A percentile compares a stretch with the other conserved stretches of the same genome.
Evolutionary conservation across 2,888 invertebrate species (phyloP).

Genomic region (Hirudinaria manillensis): DNA sequence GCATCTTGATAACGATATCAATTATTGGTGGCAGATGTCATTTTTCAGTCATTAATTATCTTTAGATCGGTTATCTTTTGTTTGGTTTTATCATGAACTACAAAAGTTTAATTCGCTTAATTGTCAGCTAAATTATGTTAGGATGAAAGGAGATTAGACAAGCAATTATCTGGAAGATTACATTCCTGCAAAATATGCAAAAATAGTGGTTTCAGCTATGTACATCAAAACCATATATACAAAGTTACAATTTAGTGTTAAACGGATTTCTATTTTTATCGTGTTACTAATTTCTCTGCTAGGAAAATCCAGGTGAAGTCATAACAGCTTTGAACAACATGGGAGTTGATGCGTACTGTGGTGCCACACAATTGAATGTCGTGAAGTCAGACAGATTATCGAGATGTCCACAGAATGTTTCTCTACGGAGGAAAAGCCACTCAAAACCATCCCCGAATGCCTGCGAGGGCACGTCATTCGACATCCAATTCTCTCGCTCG

Average conservation of each 20-base stretch:
- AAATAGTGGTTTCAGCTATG: too few relatives aligned
- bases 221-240: not conserved
- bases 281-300: conserved; percentile 4
- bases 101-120: too few relatives aligned
- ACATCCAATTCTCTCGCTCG: not conserved
- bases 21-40: too few relatives aligned
- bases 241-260: not conserved
- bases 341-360: conserved; percentile 53
- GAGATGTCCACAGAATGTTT: not conserved
- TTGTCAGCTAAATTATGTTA: too few relatives aligned
- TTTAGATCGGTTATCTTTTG: too few relatives aligned
- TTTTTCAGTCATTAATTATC: too few relatives aligned
- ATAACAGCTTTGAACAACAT: conserved; percentile 45
- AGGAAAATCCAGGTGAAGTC: conserved; percentile 50
- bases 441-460: not conserved
- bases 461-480: not conserved
- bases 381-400: conserved; percentile 45
- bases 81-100: too few relatives aligned
- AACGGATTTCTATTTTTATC: not conserved
- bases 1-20: too few relatives aligned
- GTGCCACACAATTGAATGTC: conserved; percentile 52
- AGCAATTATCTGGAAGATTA: too few relatives aligned
- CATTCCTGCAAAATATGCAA: too few relatives aligned
- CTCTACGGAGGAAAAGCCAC: not conserved
- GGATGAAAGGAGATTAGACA: too few relatives aligned